Conservation (phyloP, 2,113 vertebrate species). For the Ovis canadensis region DNA sequence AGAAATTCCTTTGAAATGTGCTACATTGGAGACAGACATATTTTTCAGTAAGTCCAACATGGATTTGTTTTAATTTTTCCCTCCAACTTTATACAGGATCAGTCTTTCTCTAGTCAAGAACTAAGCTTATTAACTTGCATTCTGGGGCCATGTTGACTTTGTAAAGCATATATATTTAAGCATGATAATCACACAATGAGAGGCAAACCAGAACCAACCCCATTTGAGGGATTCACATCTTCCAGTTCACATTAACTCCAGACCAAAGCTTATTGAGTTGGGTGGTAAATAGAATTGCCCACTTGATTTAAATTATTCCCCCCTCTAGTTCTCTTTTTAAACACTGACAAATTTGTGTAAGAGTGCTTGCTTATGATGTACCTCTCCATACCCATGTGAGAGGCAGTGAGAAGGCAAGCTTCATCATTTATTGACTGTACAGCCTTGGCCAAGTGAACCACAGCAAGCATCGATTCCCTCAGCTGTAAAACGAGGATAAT, state of each 20-base stretch:
- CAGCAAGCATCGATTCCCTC: not conserved
- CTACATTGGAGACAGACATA: not conserved
- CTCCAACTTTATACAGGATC: not conserved
- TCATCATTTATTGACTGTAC: not conserved
- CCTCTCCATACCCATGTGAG: not conserved
- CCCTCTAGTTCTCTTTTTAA: not conserved
- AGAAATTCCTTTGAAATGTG: not conserved
- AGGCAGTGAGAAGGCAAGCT: not conserved
- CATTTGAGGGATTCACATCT: not conserved
- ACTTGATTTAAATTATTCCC: not conserved
- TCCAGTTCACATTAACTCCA: not conserved
- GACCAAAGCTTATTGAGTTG: not conserved
- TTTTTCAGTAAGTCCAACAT: not conserved
- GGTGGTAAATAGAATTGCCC: not conserved
- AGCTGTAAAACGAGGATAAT: not conserved
- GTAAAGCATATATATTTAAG: not conserved
- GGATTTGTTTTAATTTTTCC: not conserved
- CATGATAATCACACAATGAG: not conserved
- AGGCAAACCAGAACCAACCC: not conserved
- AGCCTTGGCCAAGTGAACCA: not conserved
- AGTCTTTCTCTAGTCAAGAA: constrained; percentile 12
- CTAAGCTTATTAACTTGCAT: not conserved
- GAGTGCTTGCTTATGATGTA: not conserved
- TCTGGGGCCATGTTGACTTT: not conserved
- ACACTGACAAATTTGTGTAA: not conserved